phyloP scores from a whole-genome alignment of 2,888 invertebrate species.

The Cephus pygmeus region DNA sequence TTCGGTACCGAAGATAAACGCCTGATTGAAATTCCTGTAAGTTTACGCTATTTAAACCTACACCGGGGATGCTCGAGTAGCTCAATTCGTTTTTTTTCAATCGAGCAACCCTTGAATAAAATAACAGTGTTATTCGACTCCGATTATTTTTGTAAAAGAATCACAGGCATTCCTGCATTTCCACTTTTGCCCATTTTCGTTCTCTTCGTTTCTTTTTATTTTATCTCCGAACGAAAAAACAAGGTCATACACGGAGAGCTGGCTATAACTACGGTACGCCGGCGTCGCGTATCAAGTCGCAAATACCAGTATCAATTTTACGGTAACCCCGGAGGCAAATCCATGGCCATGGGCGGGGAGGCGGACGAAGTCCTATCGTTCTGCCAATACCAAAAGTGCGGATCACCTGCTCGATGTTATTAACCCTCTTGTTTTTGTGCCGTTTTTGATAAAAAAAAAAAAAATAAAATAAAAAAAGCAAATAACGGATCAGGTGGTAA shows the following conservation, averaged over 20 bases:
- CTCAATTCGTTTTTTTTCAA: background rate
- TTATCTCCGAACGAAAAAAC: background rate
- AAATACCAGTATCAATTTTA: background rate
- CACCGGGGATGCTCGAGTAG: background rate
- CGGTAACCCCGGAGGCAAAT: background rate
- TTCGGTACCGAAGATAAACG: background rate
- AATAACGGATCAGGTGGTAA: background rate
- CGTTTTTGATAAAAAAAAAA: background rate
- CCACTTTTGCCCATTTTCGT: background rate
- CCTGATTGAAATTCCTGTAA: background rate
- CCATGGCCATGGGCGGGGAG: background rate
- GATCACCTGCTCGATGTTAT: background rate
- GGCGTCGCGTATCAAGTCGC: background rate
- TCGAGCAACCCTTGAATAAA: background rate
- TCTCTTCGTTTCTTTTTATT: background rate
- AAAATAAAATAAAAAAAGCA: background rate
- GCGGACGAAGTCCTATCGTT: background rate
- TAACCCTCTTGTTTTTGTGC: background rate
- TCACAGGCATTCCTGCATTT: background rate
- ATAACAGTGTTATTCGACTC: background rate
- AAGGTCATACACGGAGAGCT: background rate
- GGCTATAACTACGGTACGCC: background rate
- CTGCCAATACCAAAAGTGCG: background rate
- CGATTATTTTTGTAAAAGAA: background rate
- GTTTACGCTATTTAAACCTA: background rate